These are phyloP conservation scores for Melikaiella ostensackeni DNA, from an alignment of 2,888 invertebrate species.

Conservation along the genomic window DNA sequence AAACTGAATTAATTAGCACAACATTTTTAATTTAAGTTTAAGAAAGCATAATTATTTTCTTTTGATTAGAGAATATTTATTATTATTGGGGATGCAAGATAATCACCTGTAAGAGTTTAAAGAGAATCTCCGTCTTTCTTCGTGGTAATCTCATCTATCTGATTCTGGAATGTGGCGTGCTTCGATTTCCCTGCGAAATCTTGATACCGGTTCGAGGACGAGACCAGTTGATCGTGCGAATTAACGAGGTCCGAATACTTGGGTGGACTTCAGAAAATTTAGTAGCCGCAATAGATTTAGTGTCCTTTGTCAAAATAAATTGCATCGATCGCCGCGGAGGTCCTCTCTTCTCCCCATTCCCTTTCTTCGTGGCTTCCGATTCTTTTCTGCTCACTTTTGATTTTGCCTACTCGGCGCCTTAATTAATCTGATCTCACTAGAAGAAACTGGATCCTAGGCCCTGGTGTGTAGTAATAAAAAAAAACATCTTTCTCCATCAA, in stretches of 20 bases:
- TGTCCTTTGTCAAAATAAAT: slow-evolving; percentile 56
- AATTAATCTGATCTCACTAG: slow-evolving; percentile 11
- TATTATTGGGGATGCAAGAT: not conserved
- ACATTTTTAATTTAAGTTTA: too few relatives aligned
- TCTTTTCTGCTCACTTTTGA: not conserved
- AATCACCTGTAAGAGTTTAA: not conserved
- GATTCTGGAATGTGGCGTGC: slow-evolving; percentile 41
- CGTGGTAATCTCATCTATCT: not conserved
- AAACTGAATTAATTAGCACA: too few relatives aligned
- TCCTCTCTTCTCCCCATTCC: slow-evolving; percentile 31
- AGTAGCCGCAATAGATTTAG: slow-evolving; percentile 57
- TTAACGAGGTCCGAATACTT: slow-evolving; percentile 71
- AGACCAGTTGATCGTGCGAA: slow-evolving; percentile 65
- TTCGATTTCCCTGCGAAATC: slow-evolving; percentile 61
- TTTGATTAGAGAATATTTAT: too few relatives aligned
- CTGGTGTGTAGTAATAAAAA: not conserved
- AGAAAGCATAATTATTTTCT: too few relatives aligned
- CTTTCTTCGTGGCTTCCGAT: not conserved
- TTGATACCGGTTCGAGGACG: slow-evolving; percentile 57
- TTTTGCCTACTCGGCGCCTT: not conserved
- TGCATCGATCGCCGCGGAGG: slow-evolving; percentile 53
- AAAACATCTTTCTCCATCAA: not conserved
- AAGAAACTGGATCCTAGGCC: not conserved
- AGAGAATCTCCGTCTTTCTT: not conserved
- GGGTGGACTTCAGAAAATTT: slow-evolving; percentile 61